Percentiles rank a stretch among this genome's conserved stretches.
Conservation (phyloP, 2,797 vertebrate species). For the Naso thynnoides region DNA sequence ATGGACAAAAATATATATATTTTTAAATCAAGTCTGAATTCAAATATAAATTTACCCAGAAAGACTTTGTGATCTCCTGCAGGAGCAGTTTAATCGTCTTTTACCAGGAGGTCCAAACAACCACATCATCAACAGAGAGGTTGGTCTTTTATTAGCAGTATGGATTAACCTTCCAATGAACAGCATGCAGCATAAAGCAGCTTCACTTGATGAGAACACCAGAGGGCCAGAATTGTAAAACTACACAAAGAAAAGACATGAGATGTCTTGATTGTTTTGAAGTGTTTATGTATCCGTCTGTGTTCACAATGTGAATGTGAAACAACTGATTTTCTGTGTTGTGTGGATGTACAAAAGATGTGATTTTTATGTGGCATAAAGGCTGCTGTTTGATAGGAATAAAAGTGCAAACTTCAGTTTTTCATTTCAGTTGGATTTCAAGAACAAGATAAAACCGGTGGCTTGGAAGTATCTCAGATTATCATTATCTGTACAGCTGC, state of each 20-base stretch:
- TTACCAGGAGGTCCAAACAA: background rate
- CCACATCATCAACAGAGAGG: background rate
- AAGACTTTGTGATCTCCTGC: background rate
- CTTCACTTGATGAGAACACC: background rate
- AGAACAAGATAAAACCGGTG: background rate
- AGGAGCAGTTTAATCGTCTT: constrained; percentile 24
- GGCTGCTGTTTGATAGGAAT: background rate
- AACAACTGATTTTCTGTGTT: no score
- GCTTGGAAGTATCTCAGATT: background rate
- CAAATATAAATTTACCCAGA: constrained; percentile 14
- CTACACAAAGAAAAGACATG: background rate
- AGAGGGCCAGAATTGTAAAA: background rate
- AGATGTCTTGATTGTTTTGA: no score
- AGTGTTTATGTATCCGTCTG: no score
- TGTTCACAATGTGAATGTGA: no score
- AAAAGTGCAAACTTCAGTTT: background rate
- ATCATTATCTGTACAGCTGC: background rate
- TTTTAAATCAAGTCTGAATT: background rate
- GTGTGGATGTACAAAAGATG: no score
- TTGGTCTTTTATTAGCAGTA: constrained; percentile 15
- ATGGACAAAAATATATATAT: background rate
- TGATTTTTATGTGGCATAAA: background rate
- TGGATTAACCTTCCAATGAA: constrained; percentile 25
- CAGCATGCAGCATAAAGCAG: background rate
- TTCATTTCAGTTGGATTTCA: background rate